Base-by-base conservation (phyloP, 2,888 invertebrate species). In the Oscheius sp. region DNA sequence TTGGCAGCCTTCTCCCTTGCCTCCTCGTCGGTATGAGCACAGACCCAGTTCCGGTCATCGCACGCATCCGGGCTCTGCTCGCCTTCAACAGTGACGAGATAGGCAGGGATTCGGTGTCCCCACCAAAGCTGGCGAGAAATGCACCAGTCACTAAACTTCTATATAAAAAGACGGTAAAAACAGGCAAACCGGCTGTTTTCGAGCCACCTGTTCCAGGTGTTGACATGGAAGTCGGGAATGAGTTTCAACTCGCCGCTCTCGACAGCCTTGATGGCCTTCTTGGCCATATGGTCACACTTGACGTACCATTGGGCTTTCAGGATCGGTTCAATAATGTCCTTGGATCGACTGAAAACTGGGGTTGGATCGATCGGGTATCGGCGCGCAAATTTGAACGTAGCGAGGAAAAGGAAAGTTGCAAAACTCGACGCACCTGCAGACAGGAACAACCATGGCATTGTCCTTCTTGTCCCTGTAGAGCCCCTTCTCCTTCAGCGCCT, bases 271-370 rank as follows among this genome's bases (percentile, higher is more conserved):
- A 94, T 92, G 0, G 98, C 97, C 71, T 93, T 92, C 0, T 92
- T 92, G 0, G 97, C 96, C 96, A 99, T 96, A 76, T 94, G 93
- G 83, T 93, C 92, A 76, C 88, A 90, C 76, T 93, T 94, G 21
- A 99, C 93, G 90, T 96, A 96, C 98, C 98, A 99, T 90, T 99
- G 99, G 0, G 96, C 95, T 89, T 96, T 96, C 48, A 97, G 92
- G 88, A 98, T 92, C 0, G 96, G 96, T 89, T 99, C 99, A 21
- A 99, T 94, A 1, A 99, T 93, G 90, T 99, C 99, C 90, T 96
- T 97, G 1, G 96, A 96, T 53, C 99, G 93, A 89, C 95, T 95
- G 91, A 73, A 95, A 77, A 57, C n/a, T n/a, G 13, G 2, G 35
- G 10, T n/a, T 42, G 57, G 35, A 37, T 53, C 21, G 21, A 21